These are phyloP conservation scores for Cavia aperea DNA, from an alignment of 2,113 vertebrate genomes.

Conservation along the genomic window DNA sequence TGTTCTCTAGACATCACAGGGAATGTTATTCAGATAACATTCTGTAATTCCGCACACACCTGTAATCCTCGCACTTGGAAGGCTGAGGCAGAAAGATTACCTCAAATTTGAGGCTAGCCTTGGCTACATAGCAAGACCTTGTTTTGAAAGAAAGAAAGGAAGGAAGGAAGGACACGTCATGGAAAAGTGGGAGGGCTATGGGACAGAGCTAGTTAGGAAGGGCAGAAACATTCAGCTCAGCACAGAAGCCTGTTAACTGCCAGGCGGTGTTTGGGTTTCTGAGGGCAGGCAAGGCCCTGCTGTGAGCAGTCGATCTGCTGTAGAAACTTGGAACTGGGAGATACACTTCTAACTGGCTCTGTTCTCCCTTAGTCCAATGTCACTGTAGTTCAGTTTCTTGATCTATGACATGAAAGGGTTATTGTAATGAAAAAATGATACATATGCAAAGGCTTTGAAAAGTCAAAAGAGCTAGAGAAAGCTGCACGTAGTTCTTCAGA, in stretches of 20 bases:
- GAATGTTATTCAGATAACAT: neutral
- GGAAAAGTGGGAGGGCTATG: neutral
- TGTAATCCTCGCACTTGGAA: neutral
- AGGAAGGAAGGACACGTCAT: neutral
- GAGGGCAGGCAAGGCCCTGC: neutral
- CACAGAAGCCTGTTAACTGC: neutral
- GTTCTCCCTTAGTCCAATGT: neutral
- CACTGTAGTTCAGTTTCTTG: neutral
- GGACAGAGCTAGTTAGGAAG: neutral
- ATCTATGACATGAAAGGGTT: neutral
- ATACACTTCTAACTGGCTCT: neutral
- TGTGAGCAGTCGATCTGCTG: neutral
- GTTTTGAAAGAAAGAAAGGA: neutral
- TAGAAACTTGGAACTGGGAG: neutral
- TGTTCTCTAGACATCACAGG: neutral
- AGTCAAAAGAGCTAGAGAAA: slow-evolving; percentile 33
- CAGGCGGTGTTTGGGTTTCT: neutral
- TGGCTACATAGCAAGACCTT: neutral
- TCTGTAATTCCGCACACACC: neutral
- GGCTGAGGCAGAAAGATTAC: neutral
- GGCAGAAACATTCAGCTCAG: neutral
- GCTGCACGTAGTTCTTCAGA: neutral
- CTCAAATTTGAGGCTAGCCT: neutral
- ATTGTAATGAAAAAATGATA: neutral
- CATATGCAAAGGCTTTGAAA: slow-evolving; percentile 9